Conservation (phyloP, 1,140 invertebrate genomes). For the Uloborus diversus region DNA sequence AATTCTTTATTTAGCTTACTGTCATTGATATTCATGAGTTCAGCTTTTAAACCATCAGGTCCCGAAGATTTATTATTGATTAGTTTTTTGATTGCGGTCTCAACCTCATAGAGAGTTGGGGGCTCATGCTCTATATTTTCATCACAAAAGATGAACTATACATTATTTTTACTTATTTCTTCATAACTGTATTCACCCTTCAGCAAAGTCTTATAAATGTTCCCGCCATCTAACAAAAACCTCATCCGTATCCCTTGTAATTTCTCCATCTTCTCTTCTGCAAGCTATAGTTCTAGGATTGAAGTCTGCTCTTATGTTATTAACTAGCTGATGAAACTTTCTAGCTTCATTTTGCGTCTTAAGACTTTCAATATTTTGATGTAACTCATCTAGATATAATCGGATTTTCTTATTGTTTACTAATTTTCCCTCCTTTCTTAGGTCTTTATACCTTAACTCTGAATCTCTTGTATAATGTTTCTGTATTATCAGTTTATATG, state of each 20-base stretch:
- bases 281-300: constrained; percentile 4
- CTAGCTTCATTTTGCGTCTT: constrained; percentile 28
- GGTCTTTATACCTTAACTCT: constrained; percentile 4
- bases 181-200: background rate
- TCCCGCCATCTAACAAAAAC: background rate
- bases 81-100: background rate
- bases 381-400: constrained; percentile 3
- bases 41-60: background rate
- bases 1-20: background rate
- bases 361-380: constrained; percentile 21
- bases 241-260: background rate
- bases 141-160: background rate
- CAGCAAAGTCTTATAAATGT: background rate
- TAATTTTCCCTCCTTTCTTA: constrained; percentile 8
- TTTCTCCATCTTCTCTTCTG: no score
- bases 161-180: background rate
- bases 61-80: background rate
- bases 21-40: background rate
- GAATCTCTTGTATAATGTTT: constrained; percentile 4
- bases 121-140: background rate
- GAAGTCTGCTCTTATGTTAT: constrained; percentile 18
- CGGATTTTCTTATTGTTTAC: background rate
- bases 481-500: constrained; percentile 28
- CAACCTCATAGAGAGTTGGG: background rate
- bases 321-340: constrained; percentile 11